Evolutionary conservation across 2,113 vertebrate species (phyloP), one percentile per base, ranked within the genome.

Genomic region (Asarcornis scutulata): DNA sequence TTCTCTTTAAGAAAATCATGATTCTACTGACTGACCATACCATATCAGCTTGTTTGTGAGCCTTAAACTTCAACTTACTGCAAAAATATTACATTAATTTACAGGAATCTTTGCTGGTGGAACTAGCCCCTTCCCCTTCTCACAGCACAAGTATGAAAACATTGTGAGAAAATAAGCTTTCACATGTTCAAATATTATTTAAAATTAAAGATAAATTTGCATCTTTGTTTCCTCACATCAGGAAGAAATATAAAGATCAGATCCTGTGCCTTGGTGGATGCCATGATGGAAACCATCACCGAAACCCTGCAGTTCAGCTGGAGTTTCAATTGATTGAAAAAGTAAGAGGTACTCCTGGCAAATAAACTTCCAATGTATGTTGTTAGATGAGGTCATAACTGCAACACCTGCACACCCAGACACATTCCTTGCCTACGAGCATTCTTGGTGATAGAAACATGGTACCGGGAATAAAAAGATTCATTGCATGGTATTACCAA

Each of bases 1-100:
- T 27, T 4, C 3, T 81, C 62, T 17, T 1, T 20, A 84, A 53
- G 38, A 17, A 14, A 55, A 55, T 21, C 3, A 36, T 1, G 0
- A 40, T 31, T 64, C 1, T 56, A 76, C 64, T 78, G 56, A 42
- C 25, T 56, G 34, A 52, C 32, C 48, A 15, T 36, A 87, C 6
- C 5, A 5, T 63, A 78, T 16, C 15, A 32, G 7, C 55, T 59
- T 66, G 9, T 15, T 31, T 58, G 40, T n/a, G 16, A 23, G 13
- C 9, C 18, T 82, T 66, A 88, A 85, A 83, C 32, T 80, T 83
- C 7, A 55, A 72, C 18, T 68, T 64, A 7, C 7, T 77, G 38
- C 27, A 75, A 55, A 75, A 89, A 83, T 52, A 53, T 22, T 44
- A 27, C 0, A 3, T 17, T 68, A 77, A 50, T 29, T 81, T 64